phyloP scores from a whole-genome alignment of 2,113 vertebrate species.

The Mesitornis unicolor region DNA sequence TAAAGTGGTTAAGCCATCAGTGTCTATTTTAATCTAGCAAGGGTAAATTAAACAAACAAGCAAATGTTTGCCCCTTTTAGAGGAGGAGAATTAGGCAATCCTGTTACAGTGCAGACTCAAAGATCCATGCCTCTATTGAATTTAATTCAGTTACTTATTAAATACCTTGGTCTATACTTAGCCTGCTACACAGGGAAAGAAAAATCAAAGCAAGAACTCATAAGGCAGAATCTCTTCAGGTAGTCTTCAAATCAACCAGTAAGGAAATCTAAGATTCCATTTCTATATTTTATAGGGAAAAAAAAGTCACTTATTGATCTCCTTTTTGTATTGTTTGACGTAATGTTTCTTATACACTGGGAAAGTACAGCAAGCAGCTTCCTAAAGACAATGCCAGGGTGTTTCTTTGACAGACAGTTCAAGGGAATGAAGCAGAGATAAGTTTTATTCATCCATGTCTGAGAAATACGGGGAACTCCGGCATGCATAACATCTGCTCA shows the following conservation, averaged over 20 bases:
- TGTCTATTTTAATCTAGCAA: background rate
- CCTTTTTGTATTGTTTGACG: background rate
- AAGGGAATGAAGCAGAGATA: background rate
- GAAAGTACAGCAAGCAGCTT: background rate
- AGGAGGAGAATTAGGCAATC: background rate
- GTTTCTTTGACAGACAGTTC: background rate
- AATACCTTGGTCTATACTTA: background rate
- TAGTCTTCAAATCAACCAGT: background rate
- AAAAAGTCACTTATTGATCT: background rate
- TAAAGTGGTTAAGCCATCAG: background rate
- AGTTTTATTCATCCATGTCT: background rate
- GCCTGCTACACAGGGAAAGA: background rate
- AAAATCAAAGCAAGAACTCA: background rate
- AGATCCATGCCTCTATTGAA: background rate
- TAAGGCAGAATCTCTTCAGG: background rate
- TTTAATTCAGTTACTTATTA: background rate
- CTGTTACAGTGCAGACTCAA: background rate
- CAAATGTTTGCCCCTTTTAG: background rate
- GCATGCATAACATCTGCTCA: background rate
- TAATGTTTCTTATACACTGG: background rate
- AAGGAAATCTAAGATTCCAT: background rate
- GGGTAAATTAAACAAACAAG: background rate
- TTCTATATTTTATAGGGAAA: background rate
- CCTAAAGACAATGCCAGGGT: background rate
- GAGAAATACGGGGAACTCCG: background rate